Percentiles rank a stretch among this genome's conserved stretches.
Evolutionary conservation across 2,113 vertebrate genomes (phyloP).

Genomic region (Megaleporinus macrocephalus): DNA sequence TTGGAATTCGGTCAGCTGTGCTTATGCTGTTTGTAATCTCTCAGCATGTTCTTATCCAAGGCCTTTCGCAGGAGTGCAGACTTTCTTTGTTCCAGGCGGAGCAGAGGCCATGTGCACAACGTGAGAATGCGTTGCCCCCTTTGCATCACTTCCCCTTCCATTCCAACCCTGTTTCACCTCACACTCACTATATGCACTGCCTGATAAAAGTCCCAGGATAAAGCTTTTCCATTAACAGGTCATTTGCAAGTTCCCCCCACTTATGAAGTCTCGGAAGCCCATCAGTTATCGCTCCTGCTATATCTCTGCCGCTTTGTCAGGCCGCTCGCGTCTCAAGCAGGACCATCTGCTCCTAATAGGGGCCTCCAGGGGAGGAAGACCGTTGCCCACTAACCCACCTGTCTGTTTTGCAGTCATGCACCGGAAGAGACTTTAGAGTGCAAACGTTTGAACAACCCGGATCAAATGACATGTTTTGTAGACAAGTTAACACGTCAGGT

Average conservation of each 20-base stretch:
- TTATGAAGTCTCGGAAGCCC: slow-evolving; percentile 71
- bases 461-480: too few species aligned
- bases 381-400: slow-evolving; percentile 69
- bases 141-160: slow-evolving; percentile 23
- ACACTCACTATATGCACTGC: slow-evolving; percentile 71
- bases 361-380: slow-evolving; percentile 54
- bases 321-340: slow-evolving; percentile 64
- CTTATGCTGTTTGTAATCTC: slow-evolving; percentile 32
- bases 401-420: slow-evolving; percentile 65
- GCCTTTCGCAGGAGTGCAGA: neutral
- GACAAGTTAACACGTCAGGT: too few species aligned
- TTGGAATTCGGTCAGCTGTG: neutral
- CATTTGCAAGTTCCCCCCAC: slow-evolving; percentile 69
- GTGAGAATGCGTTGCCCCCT: neutral
- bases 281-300: slow-evolving; percentile 75
- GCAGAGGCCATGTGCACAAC: neutral
- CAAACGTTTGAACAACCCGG: too few species aligned
- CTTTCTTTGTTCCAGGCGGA: slow-evolving; percentile 28
- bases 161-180: slow-evolving; percentile 71
- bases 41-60: neutral
- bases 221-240: slow-evolving; percentile 77
- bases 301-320: slow-evolving; percentile 69
- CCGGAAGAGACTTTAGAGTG: slow-evolving; percentile 57
- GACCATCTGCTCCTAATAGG: slow-evolving; percentile 66
- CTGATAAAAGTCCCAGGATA: slow-evolving; percentile 78